Evolutionary conservation across 2,797 vertebrate species (phyloP).

Genomic region (Caiman crocodilus): DNA sequence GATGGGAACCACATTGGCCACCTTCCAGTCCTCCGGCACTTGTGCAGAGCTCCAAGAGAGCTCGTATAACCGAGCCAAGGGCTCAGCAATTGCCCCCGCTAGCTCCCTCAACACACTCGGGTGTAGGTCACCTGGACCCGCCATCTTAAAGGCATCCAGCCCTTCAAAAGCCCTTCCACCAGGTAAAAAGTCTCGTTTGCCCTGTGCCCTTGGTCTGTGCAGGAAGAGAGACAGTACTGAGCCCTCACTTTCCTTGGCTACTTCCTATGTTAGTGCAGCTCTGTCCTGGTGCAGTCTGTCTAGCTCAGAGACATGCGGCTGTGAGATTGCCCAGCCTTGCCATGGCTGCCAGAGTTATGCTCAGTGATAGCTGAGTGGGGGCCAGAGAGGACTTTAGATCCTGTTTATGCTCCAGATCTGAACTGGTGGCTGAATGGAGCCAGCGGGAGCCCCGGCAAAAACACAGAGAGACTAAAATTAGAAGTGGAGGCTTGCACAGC

Average conservation of each 20-base stretch:
- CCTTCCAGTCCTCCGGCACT: neutral
- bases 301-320: neutral
- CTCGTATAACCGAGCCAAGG: too few relatives aligned
- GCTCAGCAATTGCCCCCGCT: too few relatives aligned
- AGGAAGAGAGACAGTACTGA: neutral
- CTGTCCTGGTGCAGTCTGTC: constrained; percentile 11
- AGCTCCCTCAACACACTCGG: too few relatives aligned
- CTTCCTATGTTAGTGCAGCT: neutral
- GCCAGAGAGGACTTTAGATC: neutral
- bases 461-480: constrained; percentile 57
- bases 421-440: neutral
- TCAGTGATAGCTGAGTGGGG: neutral
- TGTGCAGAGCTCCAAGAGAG: too few relatives aligned
- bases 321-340: neutral
- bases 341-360: neutral
- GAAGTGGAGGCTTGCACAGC: constrained; percentile 37
- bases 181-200: neutral
- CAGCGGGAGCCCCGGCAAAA: neutral
- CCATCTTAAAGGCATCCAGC: too few relatives aligned
- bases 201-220: neutral
- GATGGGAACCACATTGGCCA: neutral
- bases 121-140: too few relatives aligned
- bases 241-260: constrained; percentile 7
- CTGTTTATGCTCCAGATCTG: constrained; percentile 9
- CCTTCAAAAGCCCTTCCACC: too few relatives aligned